These are phyloP conservation scores for Acrocephalus scirpaceus DNA, from an alignment of 2,797 vertebrate species.

Conservation along the genomic window DNA sequence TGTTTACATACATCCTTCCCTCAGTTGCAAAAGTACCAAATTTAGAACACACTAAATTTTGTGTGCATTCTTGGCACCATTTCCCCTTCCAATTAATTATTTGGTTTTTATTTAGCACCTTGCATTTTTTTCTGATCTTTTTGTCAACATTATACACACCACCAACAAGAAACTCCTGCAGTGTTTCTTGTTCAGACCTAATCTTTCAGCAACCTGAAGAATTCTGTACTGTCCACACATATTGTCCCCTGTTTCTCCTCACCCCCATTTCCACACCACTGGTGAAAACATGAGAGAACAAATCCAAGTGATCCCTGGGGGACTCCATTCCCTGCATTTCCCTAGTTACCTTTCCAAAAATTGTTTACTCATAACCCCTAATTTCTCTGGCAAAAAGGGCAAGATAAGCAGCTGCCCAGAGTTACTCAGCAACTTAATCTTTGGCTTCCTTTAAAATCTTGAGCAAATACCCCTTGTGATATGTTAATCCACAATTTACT, in stretches of 20 bases:
- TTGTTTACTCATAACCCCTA: accelerated
- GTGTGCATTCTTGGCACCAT: neutral
- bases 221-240: neutral
- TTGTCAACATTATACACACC: neutral
- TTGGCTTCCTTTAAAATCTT: neutral
- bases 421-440: neutral
- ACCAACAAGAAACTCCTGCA: neutral
- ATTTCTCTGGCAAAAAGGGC: neutral
- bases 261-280: neutral
- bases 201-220: neutral
- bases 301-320: neutral
- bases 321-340: neutral
- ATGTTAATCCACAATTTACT: neutral
- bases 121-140: neutral
- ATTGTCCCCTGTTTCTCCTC: neutral
- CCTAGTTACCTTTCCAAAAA: neutral
- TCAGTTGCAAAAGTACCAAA: neutral
- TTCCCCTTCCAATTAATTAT: neutral
- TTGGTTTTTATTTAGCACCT: neutral
- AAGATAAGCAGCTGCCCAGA: neutral
- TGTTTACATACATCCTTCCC: neutral
- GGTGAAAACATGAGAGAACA: neutral
- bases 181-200: neutral
- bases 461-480: neutral
- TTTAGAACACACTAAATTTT: neutral